phyloP scores from a whole-genome alignment of 64 coral and sea anemone species.

The Stylophora pistillata region DNA sequence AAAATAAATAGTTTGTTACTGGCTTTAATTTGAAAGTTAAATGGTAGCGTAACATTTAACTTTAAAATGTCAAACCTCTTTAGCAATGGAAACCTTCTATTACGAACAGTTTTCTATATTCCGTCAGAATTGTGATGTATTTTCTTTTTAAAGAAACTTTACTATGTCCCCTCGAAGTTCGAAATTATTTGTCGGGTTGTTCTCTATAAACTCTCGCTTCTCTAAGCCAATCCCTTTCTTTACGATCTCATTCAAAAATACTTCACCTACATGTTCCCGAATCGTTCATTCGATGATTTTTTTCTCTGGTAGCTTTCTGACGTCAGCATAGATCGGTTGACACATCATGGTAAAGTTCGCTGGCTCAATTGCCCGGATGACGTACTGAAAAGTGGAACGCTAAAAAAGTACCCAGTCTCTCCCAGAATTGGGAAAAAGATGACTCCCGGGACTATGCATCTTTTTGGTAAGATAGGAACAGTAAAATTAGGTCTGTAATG shows the following conservation, averaged over 20 bases:
- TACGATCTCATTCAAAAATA: too few relatives aligned
- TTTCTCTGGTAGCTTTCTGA: slow-evolving; percentile 74
- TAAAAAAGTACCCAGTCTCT: slow-evolving; percentile 75
- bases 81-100: too few relatives aligned
- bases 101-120: too few relatives aligned
- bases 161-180: too few relatives aligned
- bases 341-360: slow-evolving; percentile 88
- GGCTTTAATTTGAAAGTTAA: too few relatives aligned
- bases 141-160: background rate
- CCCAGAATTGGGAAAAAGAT: slow-evolving; percentile 66
- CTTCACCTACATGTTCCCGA: too few relatives aligned
- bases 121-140: background rate
- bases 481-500: background rate
- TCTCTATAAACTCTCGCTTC: too few relatives aligned
- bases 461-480: slow-evolving; percentile 66
- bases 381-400: slow-evolving; percentile 64
- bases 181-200: too few relatives aligned
- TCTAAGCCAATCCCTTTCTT: too few relatives aligned
- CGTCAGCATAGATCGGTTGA: slow-evolving; percentile 86
- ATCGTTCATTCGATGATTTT: background rate
- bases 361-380: slow-evolving; percentile 98
- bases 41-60: too few relatives aligned
- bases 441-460: slow-evolving; percentile 58
- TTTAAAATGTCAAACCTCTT: too few relatives aligned
- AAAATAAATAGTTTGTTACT: too few relatives aligned